Base-by-base conservation (phyloP, 2,797 vertebrate genomes). In the Danio aesculapii region DNA sequence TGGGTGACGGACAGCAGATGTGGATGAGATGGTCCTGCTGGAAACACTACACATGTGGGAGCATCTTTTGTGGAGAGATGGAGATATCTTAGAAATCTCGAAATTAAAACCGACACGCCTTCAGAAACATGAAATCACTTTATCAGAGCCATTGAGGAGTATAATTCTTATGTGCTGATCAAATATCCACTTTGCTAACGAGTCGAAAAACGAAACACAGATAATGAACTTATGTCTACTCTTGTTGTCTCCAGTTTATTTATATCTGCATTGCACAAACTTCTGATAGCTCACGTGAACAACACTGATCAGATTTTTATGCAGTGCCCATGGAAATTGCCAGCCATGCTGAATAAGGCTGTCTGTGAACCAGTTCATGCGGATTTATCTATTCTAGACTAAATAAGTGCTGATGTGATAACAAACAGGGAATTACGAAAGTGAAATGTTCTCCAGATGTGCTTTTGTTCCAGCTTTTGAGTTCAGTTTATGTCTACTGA, bases 1-100 rank as follows among this genome's bases (percentile, higher is more conserved):
- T 71, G 84, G 44, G 74, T 0, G 41, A 52, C 44, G 43, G 61
- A 63, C 61, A 66, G 17, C 77, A 79, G 68, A 61, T 76, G 77
- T 71, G 8, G 8, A 53, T 19, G 2, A 81, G 16, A 9, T 53
- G 66, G 14, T 44, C 46, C 12, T 63, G 58, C 8, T 41, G 41
- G 41, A 64, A 61, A 63, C 58, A 52, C 71, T 14, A 61, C 55
- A 75, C 16, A n/a, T 14, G 21, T 62, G 46, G 55, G 17, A 52
- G n/a, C 47, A 17, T 63, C 9, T 53, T 63, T 8, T 6, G n/a
- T 6, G 47, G 17, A 43, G 55, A n/a, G 13, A 57, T 13, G 19
- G 52, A 39, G 13, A 5, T n/a, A 59, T n/a, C 46, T n/a, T n/a
- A 11, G 11, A 8, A 6, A 78, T 61, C 16, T 17, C n/a, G 3